Percentiles rank a stretch among this genome's conserved stretches.
Conservation (phyloP, 2,113 vertebrate species). For the Ptyas mucosa region DNA sequence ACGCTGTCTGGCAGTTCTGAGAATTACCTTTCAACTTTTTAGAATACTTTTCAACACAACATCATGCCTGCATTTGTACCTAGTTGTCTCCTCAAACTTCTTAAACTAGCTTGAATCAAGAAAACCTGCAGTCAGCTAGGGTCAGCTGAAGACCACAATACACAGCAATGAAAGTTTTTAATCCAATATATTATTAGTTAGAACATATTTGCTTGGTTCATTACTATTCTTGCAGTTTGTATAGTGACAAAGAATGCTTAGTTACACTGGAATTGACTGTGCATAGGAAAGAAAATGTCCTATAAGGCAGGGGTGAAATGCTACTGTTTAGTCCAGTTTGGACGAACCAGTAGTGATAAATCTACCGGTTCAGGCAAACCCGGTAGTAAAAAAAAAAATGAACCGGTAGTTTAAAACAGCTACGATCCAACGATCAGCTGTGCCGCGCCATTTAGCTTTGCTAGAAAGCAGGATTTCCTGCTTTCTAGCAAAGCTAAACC, state of each 20-base stretch:
- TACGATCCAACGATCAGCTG: too few species aligned
- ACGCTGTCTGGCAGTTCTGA: background rate
- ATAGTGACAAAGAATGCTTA: background rate
- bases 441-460: too few species aligned
- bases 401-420: too few species aligned
- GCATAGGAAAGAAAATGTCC: background rate
- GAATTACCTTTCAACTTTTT: background rate
- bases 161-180: conserved; percentile 12
- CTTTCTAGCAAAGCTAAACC: too few species aligned
- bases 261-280: background rate
- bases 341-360: too few species aligned
- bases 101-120: conserved; percentile 2
- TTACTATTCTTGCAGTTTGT: background rate
- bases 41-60: background rate
- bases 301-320: background rate
- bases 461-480: too few species aligned
- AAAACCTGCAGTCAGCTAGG: background rate
- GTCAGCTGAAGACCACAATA: background rate
- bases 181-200: background rate
- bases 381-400: too few species aligned
- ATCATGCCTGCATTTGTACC: background rate
- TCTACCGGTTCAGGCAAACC: too few species aligned
- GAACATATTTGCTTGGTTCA: background rate
- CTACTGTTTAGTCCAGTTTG: too few species aligned
- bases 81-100: background rate